These are phyloP conservation scores for Cancer borealis DNA, from an alignment of 2,888 invertebrate species.

Conservation along the genomic window DNA sequence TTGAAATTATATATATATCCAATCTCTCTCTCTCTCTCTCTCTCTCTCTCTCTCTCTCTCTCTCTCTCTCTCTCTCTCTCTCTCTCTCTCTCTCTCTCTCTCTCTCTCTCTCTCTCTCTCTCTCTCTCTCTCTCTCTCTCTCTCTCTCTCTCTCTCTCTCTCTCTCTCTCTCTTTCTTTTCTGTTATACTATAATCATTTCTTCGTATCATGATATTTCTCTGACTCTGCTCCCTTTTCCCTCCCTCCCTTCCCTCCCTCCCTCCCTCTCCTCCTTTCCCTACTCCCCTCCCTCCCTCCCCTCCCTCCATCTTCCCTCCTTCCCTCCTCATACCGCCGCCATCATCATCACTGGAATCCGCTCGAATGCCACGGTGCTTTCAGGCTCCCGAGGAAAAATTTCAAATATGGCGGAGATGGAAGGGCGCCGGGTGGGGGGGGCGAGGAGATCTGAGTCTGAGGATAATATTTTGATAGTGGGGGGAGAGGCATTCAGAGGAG, in stretches of 20 bases:
- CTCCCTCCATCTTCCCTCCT: slow-evolving; percentile 10
- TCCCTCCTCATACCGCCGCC: slow-evolving; percentile 11
- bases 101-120: slow-evolving; percentile 59
- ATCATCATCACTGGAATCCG: slow-evolving; percentile 60
- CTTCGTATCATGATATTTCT: background rate
- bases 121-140: slow-evolving; percentile 12
- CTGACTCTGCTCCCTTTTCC: background rate
- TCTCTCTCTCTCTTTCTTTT: slow-evolving; percentile 45
- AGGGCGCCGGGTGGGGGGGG: slow-evolving; percentile 36
- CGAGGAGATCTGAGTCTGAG: background rate
- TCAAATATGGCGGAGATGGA: slow-evolving; percentile 58
- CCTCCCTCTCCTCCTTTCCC: background rate
- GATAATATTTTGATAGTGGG: slow-evolving; percentile 59
- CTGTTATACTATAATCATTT: background rate
- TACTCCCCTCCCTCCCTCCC: background rate
- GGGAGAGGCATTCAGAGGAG: slow-evolving; percentile 21
- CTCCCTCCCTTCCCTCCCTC: background rate
- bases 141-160: slow-evolving; percentile 40
- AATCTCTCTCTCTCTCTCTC: no score
- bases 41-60: no score
- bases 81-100: slow-evolving; percentile 27
- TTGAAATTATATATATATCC: no score
- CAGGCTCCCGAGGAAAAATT: slow-evolving; percentile 53
- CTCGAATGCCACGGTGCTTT: slow-evolving; percentile 57
- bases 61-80: background rate